A percentile compares a stretch with the other conserved stretches of the same genome.
Conservation (phyloP, 2,113 vertebrate genomes). For the Eulemur rufifrons region DNA sequence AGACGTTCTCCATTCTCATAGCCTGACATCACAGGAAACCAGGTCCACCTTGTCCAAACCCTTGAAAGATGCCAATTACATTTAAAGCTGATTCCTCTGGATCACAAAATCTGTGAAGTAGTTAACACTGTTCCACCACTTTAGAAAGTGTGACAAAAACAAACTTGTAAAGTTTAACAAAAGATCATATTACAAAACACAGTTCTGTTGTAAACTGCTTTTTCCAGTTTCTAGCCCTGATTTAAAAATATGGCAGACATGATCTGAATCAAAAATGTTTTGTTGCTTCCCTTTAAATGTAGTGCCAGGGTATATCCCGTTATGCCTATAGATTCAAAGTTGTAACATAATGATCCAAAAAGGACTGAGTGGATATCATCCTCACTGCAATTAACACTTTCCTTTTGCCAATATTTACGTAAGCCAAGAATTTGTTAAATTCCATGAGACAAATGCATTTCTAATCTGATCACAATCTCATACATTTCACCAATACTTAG, state of each 20-base stretch:
- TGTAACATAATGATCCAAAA: not conserved
- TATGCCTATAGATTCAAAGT: not conserved
- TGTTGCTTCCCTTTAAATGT: conserved; percentile 30
- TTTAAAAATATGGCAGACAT: not conserved
- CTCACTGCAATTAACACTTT: not conserved
- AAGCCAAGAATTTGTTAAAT: not conserved
- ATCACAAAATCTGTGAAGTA: conserved; percentile 42
- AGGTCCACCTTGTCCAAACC: conserved; percentile 16
- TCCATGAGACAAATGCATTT: not conserved
- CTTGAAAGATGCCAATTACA: conserved; percentile 45
- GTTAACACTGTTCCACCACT: not conserved
- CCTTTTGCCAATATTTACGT: not conserved
- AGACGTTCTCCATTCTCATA: not conserved
- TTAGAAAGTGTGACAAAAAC: not conserved
- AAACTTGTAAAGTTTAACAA: conserved; percentile 20
- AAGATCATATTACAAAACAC: not conserved
- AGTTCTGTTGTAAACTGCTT: not conserved
- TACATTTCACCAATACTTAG: not conserved
- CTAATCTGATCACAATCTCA: not conserved
- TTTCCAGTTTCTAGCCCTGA: not conserved
- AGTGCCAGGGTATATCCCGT: not conserved
- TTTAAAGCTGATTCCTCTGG: conserved; percentile 17
- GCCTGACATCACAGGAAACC: conserved; percentile 43
- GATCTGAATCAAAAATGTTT: not conserved
- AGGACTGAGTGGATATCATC: not conserved